Percentiles rank a stretch among this genome's conserved stretches.
Conservation (phyloP, 2,888 invertebrate genomes). For the Trichogramma dendrolimi region DNA sequence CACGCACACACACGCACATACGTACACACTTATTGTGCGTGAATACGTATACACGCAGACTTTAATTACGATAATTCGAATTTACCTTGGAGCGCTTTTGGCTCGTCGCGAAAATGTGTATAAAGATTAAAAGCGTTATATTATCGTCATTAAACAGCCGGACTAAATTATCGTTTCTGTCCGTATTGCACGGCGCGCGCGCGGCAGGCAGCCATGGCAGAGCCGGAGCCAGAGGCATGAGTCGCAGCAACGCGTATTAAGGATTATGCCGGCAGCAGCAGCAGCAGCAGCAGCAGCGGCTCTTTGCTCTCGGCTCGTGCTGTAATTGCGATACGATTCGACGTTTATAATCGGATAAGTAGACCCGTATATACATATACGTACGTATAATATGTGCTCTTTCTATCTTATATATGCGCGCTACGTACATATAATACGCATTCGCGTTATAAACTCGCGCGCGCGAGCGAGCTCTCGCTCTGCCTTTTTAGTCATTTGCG, state of each 20-base stretch:
- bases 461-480: neutral
- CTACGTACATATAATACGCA: neutral
- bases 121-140: slow-evolving; percentile 26
- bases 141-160: slow-evolving; percentile 26
- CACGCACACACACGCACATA: neutral
- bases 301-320: slow-evolving; percentile 2
- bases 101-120: neutral
- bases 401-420: neutral
- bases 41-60: neutral
- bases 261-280: neutral
- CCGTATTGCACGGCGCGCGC: too few species aligned
- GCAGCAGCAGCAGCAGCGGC: neutral
- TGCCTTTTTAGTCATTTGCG: slow-evolving; percentile 38
- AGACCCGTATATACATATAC: neutral
- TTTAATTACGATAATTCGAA: slow-evolving; percentile 26
- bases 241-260: neutral
- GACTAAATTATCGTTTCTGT: slow-evolving; percentile 13
- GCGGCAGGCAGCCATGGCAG: too few species aligned
- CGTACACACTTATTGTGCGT: slow-evolving; percentile 17
- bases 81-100: slow-evolving; percentile 16
- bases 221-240: too few species aligned
- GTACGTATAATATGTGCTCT: neutral
- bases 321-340: slow-evolving; percentile 25
- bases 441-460: slow-evolving; percentile 1
- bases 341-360: slow-evolving; percentile 29